Evolutionary conservation across 2,888 invertebrate genomes (phyloP).

Genomic region (Nematopogon swammerdamellus): DNA sequence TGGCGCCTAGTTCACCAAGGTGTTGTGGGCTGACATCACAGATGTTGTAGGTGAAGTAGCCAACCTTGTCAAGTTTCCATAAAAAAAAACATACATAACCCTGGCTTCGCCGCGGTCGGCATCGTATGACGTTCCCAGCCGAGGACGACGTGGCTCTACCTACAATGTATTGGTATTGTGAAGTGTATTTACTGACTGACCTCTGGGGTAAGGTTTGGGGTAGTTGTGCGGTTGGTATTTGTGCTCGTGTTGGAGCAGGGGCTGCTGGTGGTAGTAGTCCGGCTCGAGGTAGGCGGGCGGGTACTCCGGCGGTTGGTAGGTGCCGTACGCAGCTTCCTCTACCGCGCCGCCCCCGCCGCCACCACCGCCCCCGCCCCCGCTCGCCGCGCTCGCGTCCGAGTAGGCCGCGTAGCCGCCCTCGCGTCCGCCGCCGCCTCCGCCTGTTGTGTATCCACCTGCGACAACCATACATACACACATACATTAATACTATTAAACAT

Average conservation of each 20-base stretch:
- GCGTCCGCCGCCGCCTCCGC: conserved; percentile 48
- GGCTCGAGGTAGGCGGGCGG: conserved; percentile 61
- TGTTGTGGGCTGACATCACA: no score
- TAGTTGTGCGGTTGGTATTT: conserved; percentile 71
- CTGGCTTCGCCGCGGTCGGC: no score
- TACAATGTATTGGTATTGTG: no score
- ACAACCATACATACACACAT: background rate
- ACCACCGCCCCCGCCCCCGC: conserved; percentile 21
- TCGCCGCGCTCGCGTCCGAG: conserved; percentile 33
- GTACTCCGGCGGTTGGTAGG: conserved; percentile 34
- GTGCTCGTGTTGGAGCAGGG: conserved; percentile 56
- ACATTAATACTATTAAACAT: no score
- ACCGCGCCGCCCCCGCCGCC: conserved; percentile 35
- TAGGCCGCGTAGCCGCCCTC: conserved; percentile 48
- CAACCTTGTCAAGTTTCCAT: no score
- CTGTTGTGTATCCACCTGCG: conserved; percentile 55
- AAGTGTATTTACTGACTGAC: conserved; percentile 30
- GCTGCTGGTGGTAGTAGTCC: conserved; percentile 71
- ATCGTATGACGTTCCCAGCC: no score
- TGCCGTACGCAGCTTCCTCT: conserved; percentile 33
- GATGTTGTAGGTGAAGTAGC: no score
- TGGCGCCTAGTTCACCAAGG: no score
- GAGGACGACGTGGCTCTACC: no score
- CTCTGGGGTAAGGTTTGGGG: conserved; percentile 69
- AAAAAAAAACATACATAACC: no score